Percentiles rank a stretch among this genome's conserved stretches.
phyloP scores from a whole-genome alignment of 2,113 vertebrate species.

The Ornithorhynchus anatinus region DNA sequence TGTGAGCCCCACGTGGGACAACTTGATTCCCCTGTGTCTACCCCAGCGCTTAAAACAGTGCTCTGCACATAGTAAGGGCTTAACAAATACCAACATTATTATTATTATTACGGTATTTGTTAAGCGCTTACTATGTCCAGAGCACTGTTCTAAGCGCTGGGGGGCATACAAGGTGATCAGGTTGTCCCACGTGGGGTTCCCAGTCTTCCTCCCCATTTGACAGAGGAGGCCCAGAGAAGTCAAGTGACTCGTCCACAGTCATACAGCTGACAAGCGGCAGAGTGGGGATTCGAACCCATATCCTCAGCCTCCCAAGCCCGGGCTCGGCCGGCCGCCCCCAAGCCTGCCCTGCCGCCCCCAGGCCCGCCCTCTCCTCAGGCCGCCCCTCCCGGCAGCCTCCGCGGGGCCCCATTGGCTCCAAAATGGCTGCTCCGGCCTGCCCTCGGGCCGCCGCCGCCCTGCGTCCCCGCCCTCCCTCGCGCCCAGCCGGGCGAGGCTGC shows the following conservation, averaged over 20 bases:
- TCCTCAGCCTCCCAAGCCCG: background rate
- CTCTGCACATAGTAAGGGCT: no score
- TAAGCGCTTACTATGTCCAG: no score
- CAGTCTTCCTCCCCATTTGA: no score
- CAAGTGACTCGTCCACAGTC: no score
- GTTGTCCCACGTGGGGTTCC: no score
- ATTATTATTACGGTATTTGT: no score
- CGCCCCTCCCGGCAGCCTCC: background rate
- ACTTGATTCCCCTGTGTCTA: no score
- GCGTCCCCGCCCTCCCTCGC: background rate
- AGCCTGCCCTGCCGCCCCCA: background rate
- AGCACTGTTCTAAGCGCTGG: no score
- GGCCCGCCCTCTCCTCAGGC: background rate
- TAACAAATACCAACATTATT: no score
- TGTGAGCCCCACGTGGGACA: no score
- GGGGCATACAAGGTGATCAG: no score
- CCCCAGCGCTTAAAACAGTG: no score
- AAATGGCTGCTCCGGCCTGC: background rate
- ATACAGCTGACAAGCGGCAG: background rate
- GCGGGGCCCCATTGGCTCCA: background rate
- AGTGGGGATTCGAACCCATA: accelerated
- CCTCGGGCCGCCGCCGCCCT: background rate
- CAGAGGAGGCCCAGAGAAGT: background rate
- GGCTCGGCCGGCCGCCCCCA: background rate
- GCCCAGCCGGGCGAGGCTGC: background rate